Conservation (phyloP, 2,888 invertebrate species). For the Agriopis aurantiaria region DNA sequence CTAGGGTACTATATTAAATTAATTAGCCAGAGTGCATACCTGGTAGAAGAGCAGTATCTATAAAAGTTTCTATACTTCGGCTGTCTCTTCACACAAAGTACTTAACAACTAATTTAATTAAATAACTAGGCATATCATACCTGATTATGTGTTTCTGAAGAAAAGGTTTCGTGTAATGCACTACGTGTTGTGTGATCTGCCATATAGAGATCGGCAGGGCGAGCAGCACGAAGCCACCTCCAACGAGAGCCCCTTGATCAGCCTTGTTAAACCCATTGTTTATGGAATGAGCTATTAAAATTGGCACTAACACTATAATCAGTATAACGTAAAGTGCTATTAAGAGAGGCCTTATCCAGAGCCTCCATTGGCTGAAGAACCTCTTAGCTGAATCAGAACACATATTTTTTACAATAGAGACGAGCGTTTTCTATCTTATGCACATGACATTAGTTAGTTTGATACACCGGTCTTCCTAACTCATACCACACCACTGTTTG, state of each 20-base stretch:
- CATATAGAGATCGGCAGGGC: conserved; percentile 97
- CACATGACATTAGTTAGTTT: conserved; percentile 49
- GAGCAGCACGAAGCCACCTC: conserved; percentile 96
- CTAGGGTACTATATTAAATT: not conserved
- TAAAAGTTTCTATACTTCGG: no score
- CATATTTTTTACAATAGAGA: conserved; percentile 60
- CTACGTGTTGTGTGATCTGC: conserved; percentile 97
- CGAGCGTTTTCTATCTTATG: conserved; percentile 39
- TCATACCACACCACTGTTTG: not conserved
- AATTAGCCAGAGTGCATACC: no score
- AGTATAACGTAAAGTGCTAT: conserved; percentile 92
- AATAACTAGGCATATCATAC: conserved; percentile 65
- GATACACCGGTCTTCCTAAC: not conserved
- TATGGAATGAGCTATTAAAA: conserved; percentile 93
- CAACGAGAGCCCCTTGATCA: conserved; percentile 93
- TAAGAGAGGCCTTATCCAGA: conserved; percentile 96
- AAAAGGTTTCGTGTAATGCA: conserved; percentile 96
- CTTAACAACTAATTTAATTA: conserved; percentile 5
- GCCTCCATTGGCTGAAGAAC: conserved; percentile 89
- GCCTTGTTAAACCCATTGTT: conserved; percentile 92
- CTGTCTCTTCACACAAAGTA: not conserved
- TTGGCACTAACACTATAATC: conserved; percentile 93
- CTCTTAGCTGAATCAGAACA: conserved; percentile 70
- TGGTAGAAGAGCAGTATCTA: no score
- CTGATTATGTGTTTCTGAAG: conserved; percentile 97